Evolutionary conservation across 2,888 invertebrate genomes (phyloP), one percentile per base, ranked within the genome.

Genomic region (Hyppa rectilinea): DNA sequence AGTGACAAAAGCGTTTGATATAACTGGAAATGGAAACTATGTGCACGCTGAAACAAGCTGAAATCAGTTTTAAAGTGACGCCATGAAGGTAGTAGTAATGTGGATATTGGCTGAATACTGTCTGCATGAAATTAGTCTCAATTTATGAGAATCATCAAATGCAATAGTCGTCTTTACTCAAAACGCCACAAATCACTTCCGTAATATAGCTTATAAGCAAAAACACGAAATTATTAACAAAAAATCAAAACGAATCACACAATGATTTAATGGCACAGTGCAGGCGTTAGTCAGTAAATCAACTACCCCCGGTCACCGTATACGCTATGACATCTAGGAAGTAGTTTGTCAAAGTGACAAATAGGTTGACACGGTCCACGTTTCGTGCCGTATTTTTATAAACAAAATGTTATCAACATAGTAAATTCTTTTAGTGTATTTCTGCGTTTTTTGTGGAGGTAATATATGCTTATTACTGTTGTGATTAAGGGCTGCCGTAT

Each of bases 301-400:
- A 85, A 82, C 43, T 79, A 68, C 68, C 85, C 82, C 84, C 80
- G 84, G 82, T 83, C 82, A 83, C 80, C 80, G 83, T 80, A 83
- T 83, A 78, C 78, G 78, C 78, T 80, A 66, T 85, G 84, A 86
- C 85, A 79, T 85, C 83, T 86, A 88, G 88, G 88, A 88, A 88
- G 86, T 83, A 70, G 86, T 89, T 81, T 83, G 86, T 88, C 88
- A 88, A 87, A 81, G 87, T 88, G 88, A 88, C 88, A 88, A 87
- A 88, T 88, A 77, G 87, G 78, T 80, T 81, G 81, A 83, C 80
- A 83, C 78, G 80, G 75, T 81, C 81, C 87, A 84, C 83, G 81
- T 83, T 85, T 77, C 84, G 81, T 85, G 82, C 80, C 77, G 83
- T 87, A 86, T 87, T 88, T 88, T 88, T 87, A 82, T 82, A 85